Conservation (phyloP, 2,113 vertebrate genomes). For the Salminus brasiliensis region DNA sequence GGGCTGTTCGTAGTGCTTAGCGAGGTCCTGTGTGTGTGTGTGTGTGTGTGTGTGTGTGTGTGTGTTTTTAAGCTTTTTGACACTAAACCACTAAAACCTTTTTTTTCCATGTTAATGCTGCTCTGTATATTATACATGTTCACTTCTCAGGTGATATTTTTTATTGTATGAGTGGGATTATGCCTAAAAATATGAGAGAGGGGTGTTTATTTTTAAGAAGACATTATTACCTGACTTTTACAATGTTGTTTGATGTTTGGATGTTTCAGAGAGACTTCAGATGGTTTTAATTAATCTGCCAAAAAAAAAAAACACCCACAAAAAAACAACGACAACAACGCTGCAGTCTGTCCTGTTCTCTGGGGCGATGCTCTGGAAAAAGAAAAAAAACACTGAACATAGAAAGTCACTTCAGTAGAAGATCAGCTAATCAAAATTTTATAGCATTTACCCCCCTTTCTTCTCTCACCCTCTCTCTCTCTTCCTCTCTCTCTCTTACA, state of each 20-base stretch:
- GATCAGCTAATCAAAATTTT: constrained; percentile 76
- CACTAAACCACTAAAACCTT: too few relatives aligned
- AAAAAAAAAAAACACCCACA: constrained; percentile 62
- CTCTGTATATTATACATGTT: neutral
- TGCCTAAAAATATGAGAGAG: neutral
- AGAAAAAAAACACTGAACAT: constrained; percentile 67
- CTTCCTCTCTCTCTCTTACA: constrained; percentile 48
- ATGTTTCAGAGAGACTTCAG: constrained; percentile 90
- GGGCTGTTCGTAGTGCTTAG: too few relatives aligned
- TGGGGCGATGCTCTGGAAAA: constrained; percentile 73
- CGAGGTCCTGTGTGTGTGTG: too few relatives aligned
- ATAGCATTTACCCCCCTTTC: constrained; percentile 65
- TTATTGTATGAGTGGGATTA: constrained; percentile 51
- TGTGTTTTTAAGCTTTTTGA: too few relatives aligned
- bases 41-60: too few relatives aligned
- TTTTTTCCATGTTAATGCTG: neutral
- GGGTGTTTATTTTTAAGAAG: constrained; percentile 40
- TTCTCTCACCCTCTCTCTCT: constrained; percentile 45
- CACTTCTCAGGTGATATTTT: constrained; percentile 11
- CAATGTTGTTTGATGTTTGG: constrained; percentile 76
- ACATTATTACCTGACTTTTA: constrained; percentile 62
- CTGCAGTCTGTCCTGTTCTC: constrained; percentile 78
- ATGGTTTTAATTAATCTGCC: constrained; percentile 93
- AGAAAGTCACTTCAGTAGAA: constrained; percentile 79
- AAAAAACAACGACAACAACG: too few relatives aligned